Conservation (phyloP, 2,797 vertebrate species). For the Okamejei kenojei region DNA sequence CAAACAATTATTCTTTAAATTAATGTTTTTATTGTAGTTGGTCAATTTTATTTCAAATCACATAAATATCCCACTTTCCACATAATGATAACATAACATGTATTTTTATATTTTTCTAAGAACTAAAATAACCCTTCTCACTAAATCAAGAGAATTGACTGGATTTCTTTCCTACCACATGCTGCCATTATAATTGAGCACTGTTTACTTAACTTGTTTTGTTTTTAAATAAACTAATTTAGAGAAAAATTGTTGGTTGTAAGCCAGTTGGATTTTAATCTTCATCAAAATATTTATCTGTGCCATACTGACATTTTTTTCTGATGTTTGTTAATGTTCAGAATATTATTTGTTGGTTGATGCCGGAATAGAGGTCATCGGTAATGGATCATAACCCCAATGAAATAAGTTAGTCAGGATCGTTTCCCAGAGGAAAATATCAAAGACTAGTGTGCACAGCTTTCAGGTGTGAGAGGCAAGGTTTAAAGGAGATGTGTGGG, state of each 20-base stretch:
- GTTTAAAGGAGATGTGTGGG: no score
- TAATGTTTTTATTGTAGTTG: background rate
- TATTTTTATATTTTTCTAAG: background rate
- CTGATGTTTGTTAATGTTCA: background rate
- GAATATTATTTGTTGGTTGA: background rate
- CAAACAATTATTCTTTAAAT: background rate
- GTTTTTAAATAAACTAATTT: conserved; percentile 9
- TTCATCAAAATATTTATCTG: background rate
- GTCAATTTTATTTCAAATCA: background rate
- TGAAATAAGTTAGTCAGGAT: background rate
- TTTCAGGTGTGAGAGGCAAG: no score
- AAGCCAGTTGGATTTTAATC: background rate
- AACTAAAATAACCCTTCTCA: background rate
- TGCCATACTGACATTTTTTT: background rate
- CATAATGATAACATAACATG: background rate
- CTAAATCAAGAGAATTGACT: background rate
- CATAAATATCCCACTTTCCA: background rate
- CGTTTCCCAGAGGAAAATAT: no score
- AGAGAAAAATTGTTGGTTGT: background rate
- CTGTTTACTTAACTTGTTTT: background rate
- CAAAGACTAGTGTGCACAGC: no score
- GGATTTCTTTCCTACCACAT: background rate
- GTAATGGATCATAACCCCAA: background rate
- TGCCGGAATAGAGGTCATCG: background rate
- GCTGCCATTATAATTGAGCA: background rate